Evolutionary conservation across 1,140 invertebrate species (phyloP).

Genomic region (Drosophila bocqueti): DNA sequence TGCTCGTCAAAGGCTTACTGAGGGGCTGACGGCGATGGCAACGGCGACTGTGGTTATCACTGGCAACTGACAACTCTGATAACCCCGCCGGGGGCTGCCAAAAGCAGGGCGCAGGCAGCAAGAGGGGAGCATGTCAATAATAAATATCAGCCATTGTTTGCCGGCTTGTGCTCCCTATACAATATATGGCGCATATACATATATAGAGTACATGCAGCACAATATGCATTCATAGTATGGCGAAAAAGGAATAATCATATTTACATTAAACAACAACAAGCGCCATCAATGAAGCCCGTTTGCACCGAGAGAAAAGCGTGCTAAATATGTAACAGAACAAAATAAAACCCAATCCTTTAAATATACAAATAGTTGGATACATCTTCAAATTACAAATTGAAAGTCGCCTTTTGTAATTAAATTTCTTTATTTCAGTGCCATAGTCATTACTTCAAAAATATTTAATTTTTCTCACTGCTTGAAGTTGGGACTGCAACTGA

Average conservation of each 20-base stretch:
- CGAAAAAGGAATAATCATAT: conserved; percentile 74
- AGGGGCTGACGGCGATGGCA: conserved; percentile 1
- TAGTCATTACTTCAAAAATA: not conserved
- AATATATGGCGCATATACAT: conserved; percentile 31
- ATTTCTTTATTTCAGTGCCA: not conserved
- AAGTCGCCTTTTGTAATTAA: too few species aligned
- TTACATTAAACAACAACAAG: conserved; percentile 74
- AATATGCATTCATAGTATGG: conserved; percentile 32
- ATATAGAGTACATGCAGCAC: not conserved
- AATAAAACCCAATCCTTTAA: not conserved
- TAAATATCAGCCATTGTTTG: conserved; percentile 82
- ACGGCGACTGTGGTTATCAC: conserved; percentile 65
- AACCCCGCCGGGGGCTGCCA: conserved; percentile 64
- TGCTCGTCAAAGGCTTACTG: conserved; percentile 66
- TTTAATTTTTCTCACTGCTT: not conserved
- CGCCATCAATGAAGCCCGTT: conserved; percentile 39
- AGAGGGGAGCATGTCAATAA: conserved; percentile 67
- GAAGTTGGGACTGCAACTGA: conserved; percentile 27
- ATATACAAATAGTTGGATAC: not conserved
- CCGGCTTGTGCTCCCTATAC: conserved; percentile 30
- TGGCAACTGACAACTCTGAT: conserved; percentile 70
- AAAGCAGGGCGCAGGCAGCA: conserved; percentile 6
- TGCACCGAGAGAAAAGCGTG: conserved; percentile 12
- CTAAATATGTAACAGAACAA: not conserved
- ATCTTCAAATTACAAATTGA: not conserved